Base-by-base conservation (phyloP, 1,140 invertebrate genomes). In the Monochamus saltuarius region DNA sequence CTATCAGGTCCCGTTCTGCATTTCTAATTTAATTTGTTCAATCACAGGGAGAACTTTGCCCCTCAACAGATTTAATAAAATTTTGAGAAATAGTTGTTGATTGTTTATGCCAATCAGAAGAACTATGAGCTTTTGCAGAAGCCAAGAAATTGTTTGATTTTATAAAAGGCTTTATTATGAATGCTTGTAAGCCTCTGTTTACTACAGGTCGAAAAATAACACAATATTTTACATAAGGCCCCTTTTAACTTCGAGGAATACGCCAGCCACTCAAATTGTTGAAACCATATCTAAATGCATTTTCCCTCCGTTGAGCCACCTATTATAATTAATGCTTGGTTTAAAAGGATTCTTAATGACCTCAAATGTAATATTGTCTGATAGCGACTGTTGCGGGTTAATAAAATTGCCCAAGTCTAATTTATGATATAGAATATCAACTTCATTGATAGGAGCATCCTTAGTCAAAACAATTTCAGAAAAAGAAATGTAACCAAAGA, bases 21-120 rank as follows among this genome's bases (percentile, higher is more conserved):
- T 40, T 42, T 22, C 37, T 40, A 43, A 54, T 43, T 40, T 40
- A 43, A 54, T 43, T 40, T 54, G 52, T 14, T 54, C 37, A 42
- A 40, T 54, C 8, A 54, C 37, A 14, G 36, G 37, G n/a, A 40
- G 7, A 54, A 9, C 22, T 42, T 39, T 40, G 10, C 52, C 36
- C n/a, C 19, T 54, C 37, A 43, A 54, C 39, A 42, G 19, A 13
- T 42, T 42, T 54, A 9, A 2, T 1, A 43, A 54, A 54, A 17
- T 54, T 54, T 43, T 13, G 11, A 42, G 52, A 35, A 40, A 19
- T 54, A 11, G 39, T 29, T 43, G 52, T 54, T n/a, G 52, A 43
- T 54, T 43, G 11, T 4, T 19, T 10, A 17, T 54, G 52, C 52
- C 52, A 54, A 9, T 54, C 52, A 13, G 52, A 54, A 16, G 52